Percentiles rank a stretch among this genome's conserved stretches.
phyloP scores from a whole-genome alignment of 2,113 vertebrate species.

The Dascyllus trimaculatus region DNA sequence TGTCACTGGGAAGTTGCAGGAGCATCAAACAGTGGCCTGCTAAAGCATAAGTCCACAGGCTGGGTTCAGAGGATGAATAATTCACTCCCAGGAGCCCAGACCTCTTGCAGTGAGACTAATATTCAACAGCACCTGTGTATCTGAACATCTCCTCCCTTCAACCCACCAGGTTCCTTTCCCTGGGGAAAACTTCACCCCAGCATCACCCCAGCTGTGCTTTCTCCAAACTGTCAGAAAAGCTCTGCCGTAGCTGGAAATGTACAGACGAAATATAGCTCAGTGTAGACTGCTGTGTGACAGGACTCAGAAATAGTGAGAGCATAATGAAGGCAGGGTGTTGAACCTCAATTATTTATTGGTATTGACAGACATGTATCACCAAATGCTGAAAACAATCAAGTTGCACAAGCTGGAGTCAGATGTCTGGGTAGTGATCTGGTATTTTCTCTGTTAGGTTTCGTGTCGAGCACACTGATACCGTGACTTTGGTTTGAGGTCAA shows the following conservation, averaged over 20 bases:
- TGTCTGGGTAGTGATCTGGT: no score
- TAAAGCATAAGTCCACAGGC: constrained; percentile 52
- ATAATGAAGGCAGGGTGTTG: constrained; percentile 13
- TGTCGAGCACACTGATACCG: neutral
- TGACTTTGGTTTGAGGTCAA: constrained; percentile 28
- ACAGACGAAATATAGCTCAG: constrained; percentile 28
- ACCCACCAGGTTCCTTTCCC: constrained; percentile 52
- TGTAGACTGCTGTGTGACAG: constrained; percentile 37
- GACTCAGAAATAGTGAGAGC: constrained; percentile 28
- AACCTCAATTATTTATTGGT: constrained; percentile 2
- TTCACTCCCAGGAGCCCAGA: constrained; percentile 70
- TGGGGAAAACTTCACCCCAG: constrained; percentile 42
- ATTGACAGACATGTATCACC: neutral
- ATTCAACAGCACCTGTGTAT: constrained; percentile 76
- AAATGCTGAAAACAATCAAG: neutral
- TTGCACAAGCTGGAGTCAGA: neutral
- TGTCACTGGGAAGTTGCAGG: constrained; percentile 37
- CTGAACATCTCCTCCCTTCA: constrained; percentile 55
- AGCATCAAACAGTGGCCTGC: constrained; percentile 66
- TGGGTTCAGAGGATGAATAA: constrained; percentile 76
- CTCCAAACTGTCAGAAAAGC: constrained; percentile 51
- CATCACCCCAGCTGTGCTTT: constrained; percentile 56
- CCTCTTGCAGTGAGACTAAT: constrained; percentile 68
- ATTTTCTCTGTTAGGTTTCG: neutral
- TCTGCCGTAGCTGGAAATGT: constrained; percentile 27